Evolutionary conservation across 1,140 invertebrate genomes (phyloP).

Genomic region (Heliconius himera): DNA sequence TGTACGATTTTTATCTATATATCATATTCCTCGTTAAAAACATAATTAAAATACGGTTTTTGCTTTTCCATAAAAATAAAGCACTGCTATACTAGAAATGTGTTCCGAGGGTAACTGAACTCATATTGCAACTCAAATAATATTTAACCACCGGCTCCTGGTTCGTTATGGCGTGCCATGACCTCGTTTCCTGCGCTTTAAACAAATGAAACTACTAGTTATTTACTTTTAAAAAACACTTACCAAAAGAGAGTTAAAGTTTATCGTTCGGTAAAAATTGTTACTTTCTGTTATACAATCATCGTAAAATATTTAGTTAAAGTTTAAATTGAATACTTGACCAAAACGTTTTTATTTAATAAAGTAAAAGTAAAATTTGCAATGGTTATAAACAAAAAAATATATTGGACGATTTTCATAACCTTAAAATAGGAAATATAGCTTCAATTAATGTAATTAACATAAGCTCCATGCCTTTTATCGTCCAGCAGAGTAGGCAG

Average conservation of each 20-base stretch:
- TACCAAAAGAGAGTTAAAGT: slow-evolving; percentile 38
- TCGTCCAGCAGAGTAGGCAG: too few species aligned
- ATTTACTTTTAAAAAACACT: slow-evolving; percentile 67
- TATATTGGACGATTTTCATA: not conserved
- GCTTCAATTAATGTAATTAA: too few species aligned
- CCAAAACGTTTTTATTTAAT: not conserved
- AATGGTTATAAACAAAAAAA: not conserved
- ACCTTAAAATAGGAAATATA: too few species aligned
- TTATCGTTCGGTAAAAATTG: slow-evolving; percentile 24
- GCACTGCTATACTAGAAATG: not conserved
- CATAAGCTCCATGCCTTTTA: not conserved
- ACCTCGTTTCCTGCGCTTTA: slow-evolving; percentile 65
- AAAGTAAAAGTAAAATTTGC: not conserved
- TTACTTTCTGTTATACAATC: slow-evolving; percentile 12
- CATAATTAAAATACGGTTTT: not conserved
- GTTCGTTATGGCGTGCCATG: slow-evolving; percentile 69
- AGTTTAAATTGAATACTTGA: not conserved
- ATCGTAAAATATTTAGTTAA: slow-evolving; percentile 7
- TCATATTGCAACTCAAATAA: slow-evolving; percentile 35
- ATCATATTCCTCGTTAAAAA: not conserved
- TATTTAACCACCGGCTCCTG: slow-evolving; percentile 54
- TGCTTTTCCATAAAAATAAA: slow-evolving; percentile 1
- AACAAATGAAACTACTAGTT: slow-evolving; percentile 62
- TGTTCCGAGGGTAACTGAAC: slow-evolving; percentile 2
- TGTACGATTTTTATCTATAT: not conserved